phyloP scores from a whole-genome alignment of 2,797 vertebrate genomes.

The Lithobates pipiens region DNA sequence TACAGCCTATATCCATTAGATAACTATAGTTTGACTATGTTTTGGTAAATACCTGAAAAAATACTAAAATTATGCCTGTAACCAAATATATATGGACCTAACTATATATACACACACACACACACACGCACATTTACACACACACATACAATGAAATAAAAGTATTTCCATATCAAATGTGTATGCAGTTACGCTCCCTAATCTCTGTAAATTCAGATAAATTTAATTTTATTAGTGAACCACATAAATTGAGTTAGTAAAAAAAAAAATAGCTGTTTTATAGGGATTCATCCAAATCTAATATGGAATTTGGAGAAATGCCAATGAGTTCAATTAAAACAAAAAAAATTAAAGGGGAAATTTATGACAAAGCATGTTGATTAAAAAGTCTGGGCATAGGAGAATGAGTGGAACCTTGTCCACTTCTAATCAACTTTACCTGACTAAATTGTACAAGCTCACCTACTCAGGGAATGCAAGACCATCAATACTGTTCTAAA shows the following conservation, averaged over 20 bases:
- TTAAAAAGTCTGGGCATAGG: not conserved
- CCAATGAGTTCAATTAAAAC: slow-evolving; percentile 42
- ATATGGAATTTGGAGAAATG: slow-evolving; percentile 48
- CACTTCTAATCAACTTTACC: not conserved
- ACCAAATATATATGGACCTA: too few species aligned
- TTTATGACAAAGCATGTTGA: slow-evolving; percentile 7
- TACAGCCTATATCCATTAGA: too few species aligned
- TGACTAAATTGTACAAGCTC: not conserved
- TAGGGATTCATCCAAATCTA: slow-evolving; percentile 40
- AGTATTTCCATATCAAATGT: slow-evolving; percentile 11
- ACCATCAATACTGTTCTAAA: too few species aligned
- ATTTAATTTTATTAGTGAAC: slow-evolving; percentile 50
- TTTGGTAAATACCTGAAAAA: too few species aligned
- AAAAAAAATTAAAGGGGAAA: not conserved
- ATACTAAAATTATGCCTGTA: too few species aligned
- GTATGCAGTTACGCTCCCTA: slow-evolving; percentile 21
- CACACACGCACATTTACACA: not conserved
- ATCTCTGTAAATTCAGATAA: slow-evolving; percentile 37
- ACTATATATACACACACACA: not conserved
- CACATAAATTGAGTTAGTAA: slow-evolving; percentile 52
- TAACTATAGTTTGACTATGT: too few species aligned
- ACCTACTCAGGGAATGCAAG: not conserved
- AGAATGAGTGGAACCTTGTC: not conserved
- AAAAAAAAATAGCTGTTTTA: slow-evolving; percentile 26
- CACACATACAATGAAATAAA: not conserved